Base-by-base conservation (phyloP, 2,888 invertebrate species). In the Drosophila niveifrons region DNA sequence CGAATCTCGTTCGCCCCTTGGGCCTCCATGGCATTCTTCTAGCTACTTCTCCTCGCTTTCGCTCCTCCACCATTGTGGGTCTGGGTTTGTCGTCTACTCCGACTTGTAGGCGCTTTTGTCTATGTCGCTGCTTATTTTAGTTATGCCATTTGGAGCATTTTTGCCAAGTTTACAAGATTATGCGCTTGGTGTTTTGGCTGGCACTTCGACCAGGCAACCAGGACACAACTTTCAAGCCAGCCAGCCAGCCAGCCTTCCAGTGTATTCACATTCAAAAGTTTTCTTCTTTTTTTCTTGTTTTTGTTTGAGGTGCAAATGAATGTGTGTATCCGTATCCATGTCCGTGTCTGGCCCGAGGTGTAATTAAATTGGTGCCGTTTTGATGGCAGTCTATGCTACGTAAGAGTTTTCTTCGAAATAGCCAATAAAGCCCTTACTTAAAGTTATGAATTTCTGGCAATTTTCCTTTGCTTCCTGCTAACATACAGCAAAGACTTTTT, bases 91-190 rank as follows among this genome's bases (percentile, higher is more conserved):
- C 41, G 34, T 51, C 46, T 23, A 29, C 28, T 34, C 28, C 57
- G 41, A 29, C 43, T 43, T 41, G 43, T 46, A 39, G 56, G 41
- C 50, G 57, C 36, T 67, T 78, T 72, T 77, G 80, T 77, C 74
- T 75, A 63, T 76, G 75, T 64, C 66, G 51, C 68, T 81, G 82
- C 83, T 83, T 85, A 83, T 81, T 88, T 82, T 88, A 85, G 87
- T 88, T 88, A 88, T 86, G 84, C 82, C 76, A 88, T 88, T 85
- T 80, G 53, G 69, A 74, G 83, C 68, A 85, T 83, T 83, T 85
- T 80, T 73, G 88, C 85, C 80, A 85, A 83, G 85, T 82, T 88
- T 81, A 85, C 85, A 85, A 86, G 89, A 88, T 88, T 88, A 88
- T 83, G 79, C 80, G 85, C 85, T 88, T 84, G 88, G 84, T 68